phyloP scores from a whole-genome alignment of 2,888 invertebrate species.

The Leistus spinibarbis region DNA sequence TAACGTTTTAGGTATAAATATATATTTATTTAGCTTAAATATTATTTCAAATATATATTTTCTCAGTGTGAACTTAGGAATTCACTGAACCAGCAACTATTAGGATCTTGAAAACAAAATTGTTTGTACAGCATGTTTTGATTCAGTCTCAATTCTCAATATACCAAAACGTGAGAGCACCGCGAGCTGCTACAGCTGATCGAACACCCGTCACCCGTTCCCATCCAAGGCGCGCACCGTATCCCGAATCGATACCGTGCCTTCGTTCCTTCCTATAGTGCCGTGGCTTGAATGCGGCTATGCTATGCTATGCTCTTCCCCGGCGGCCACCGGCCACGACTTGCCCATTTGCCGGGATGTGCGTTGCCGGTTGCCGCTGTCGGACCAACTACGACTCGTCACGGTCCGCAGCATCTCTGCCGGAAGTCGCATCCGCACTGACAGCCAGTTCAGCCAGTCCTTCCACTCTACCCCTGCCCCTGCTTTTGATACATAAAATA shows the following conservation, averaged over 20 bases:
- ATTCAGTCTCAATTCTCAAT: background rate
- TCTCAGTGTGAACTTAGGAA: too few relatives aligned
- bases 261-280: too few relatives aligned
- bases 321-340: background rate
- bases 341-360: background rate
- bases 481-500: background rate
- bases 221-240: background rate
- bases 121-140: background rate
- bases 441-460: background rate
- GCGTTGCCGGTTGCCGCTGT: background rate
- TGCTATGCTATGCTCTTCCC: constrained; percentile 1
- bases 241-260: background rate
- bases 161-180: background rate
- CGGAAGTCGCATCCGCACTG: background rate
- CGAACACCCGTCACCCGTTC: background rate
- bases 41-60: too few relatives aligned
- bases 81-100: too few relatives aligned
- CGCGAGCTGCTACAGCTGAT: background rate
- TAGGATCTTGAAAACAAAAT: too few relatives aligned
- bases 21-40: too few relatives aligned
- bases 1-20: too few relatives aligned
- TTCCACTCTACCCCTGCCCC: background rate
- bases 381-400: background rate
- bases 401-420: background rate
- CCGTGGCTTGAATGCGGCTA: background rate